Conservation (phyloP, 2,113 vertebrate species). For the Proterorhinus semilunaris region DNA sequence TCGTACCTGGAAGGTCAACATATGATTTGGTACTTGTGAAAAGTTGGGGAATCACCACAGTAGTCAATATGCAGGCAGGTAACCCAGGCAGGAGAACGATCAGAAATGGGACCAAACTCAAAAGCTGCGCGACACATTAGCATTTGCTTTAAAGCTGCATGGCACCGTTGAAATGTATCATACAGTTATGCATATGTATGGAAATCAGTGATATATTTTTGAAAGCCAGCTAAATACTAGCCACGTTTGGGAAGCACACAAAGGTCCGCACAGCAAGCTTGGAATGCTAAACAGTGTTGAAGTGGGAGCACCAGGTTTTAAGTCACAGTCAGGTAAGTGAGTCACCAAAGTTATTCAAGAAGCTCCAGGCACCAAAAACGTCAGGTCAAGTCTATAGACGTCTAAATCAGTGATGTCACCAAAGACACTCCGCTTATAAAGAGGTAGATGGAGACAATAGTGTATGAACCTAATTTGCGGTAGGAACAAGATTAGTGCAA, state of each 20-base stretch:
- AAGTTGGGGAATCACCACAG: too few relatives aligned
- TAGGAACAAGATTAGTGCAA: too few relatives aligned
- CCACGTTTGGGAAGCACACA: constrained; percentile 10
- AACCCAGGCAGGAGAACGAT: constrained; percentile 39
- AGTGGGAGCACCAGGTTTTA: constrained; percentile 9
- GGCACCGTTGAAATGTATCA: constrained; percentile 35
- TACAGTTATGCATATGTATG: constrained; percentile 48
- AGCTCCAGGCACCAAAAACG: too few relatives aligned
- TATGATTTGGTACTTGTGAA: too few relatives aligned
- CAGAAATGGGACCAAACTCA: constrained; percentile 24
- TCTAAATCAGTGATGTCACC: background rate
- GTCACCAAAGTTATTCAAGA: too few relatives aligned
- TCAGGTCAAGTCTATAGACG: too few relatives aligned
- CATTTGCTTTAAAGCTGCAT: constrained; percentile 51
- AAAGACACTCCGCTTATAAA: background rate
- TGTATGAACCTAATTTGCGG: too few relatives aligned
- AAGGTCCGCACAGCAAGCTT: constrained; percentile 15
- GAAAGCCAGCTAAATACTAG: constrained; percentile 9
- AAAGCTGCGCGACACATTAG: constrained; percentile 56
- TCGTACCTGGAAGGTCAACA: too few relatives aligned
- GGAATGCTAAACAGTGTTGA: background rate
- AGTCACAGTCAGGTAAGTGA: constrained; percentile 14
- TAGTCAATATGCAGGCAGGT: too few relatives aligned
- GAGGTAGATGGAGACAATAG: too few relatives aligned
- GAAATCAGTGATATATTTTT: constrained; percentile 25